phyloP scores from a whole-genome alignment of 2,888 invertebrate genomes.

The Tiliacea citrago region DNA sequence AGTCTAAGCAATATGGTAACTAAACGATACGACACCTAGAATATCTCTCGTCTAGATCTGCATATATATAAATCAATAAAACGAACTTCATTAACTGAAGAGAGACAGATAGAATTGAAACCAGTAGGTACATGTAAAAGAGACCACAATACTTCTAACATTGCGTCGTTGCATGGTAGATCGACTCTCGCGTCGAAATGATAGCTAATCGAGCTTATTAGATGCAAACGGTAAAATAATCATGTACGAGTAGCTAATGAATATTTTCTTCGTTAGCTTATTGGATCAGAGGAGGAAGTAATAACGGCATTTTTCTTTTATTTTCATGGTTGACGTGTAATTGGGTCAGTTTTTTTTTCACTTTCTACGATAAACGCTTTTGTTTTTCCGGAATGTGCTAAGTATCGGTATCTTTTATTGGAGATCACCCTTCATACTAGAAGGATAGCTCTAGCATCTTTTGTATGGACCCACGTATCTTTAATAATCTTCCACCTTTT shows the following conservation, averaged over 20 bases:
- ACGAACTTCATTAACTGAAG: constrained; percentile 31
- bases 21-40: not conserved
- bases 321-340: constrained; percentile 39
- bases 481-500: too few relatives aligned
- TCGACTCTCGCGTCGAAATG: constrained; percentile 50
- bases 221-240: constrained; percentile 79
- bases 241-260: constrained; percentile 62
- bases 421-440: not conserved
- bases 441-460: too few relatives aligned
- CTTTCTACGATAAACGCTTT: constrained; percentile 19
- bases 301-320: constrained; percentile 49
- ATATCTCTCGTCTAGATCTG: constrained; percentile 24
- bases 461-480: too few relatives aligned
- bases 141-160: not conserved
- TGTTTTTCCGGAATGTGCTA: not conserved
- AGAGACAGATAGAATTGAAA: constrained; percentile 1
- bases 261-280: constrained; percentile 58
- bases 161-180: constrained; percentile 32
- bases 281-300: constrained; percentile 35
- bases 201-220: constrained; percentile 71
- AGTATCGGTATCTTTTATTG: not conserved
- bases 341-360: constrained; percentile 13
- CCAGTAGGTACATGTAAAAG: constrained; percentile 1
- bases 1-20: not conserved
- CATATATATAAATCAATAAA: constrained; percentile 41